Percentiles rank a stretch among this genome's conserved stretches.
These are phyloP conservation scores for Porites australiensis DNA, from an alignment of 64 coral and sea anemone species.

Conservation along the genomic window DNA sequence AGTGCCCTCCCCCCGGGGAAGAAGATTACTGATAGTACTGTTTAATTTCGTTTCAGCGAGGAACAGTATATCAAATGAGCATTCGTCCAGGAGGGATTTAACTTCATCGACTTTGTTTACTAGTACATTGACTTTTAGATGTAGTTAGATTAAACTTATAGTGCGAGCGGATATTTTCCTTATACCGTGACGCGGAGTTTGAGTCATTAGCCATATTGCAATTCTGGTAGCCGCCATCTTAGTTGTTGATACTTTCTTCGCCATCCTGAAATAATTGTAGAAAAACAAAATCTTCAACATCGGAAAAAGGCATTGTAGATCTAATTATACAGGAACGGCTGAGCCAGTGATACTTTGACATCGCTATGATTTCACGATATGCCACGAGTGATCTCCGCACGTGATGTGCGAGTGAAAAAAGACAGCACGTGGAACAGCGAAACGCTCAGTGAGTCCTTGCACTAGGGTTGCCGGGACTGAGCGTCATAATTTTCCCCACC, in stretches of 20 bases:
- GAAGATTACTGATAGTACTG: slow-evolving; percentile 2
- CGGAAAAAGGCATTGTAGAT: neutral
- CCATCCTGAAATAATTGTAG: neutral
- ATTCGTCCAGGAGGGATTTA: neutral
- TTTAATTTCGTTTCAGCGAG: slow-evolving; percentile 52
- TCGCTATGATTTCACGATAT: neutral
- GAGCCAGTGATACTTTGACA: neutral
- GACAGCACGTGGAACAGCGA: no score
- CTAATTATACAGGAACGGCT: neutral
- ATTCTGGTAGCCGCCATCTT: no score
- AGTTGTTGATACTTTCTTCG: no score
- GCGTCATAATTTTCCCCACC: no score
- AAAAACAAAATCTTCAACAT: neutral
- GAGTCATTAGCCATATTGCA: no score
- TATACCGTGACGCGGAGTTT: no score
- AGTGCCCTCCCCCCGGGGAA: no score
- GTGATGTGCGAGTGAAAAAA: neutral
- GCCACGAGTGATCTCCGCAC: neutral
- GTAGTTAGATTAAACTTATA: slow-evolving; percentile 26
- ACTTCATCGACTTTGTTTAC: slow-evolving; percentile 46
- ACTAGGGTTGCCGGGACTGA: no score
- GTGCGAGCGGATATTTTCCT: no score
- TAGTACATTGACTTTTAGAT: slow-evolving; percentile 47
- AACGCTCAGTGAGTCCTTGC: no score
- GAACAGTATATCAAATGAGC: slow-evolving; percentile 31